Conservation (phyloP, 2,797 vertebrate species). For the Lates japonicus region DNA sequence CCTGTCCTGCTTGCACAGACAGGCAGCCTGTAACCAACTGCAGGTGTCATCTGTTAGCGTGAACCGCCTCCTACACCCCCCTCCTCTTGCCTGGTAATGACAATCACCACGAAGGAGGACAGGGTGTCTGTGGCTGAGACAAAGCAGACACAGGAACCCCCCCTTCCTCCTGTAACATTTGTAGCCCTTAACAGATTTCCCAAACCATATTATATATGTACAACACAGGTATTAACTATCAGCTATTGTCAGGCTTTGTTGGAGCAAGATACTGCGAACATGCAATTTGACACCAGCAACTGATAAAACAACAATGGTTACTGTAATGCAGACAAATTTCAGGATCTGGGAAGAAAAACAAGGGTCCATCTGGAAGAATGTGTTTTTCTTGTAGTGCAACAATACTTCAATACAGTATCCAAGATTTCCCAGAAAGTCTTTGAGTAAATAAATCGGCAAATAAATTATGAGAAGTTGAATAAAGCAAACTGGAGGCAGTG, state of each 20-base stretch:
- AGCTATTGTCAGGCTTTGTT: conserved; percentile 44
- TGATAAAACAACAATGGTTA: conserved; percentile 50
- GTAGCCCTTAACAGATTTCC: conserved; percentile 45
- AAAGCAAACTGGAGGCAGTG: not conserved
- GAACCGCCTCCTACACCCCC: conserved; percentile 1
- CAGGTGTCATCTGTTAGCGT: conserved; percentile 77
- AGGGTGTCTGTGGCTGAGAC: conserved; percentile 65
- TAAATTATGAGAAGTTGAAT: not conserved
- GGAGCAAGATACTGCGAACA: conserved; percentile 33
- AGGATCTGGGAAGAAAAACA: conserved; percentile 12
- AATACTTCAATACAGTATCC: too few species aligned
- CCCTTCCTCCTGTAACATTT: conserved; percentile 35
- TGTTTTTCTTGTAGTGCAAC: not conserved
- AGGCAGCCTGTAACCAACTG: conserved; percentile 61
- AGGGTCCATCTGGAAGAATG: conserved; percentile 12
- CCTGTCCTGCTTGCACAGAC: conserved; percentile 40
- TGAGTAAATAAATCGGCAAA: not conserved
- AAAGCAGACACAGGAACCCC: conserved; percentile 40
- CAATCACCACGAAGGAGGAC: conserved; percentile 58
- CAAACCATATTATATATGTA: conserved; percentile 29
- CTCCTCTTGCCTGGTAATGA: conserved; percentile 41
- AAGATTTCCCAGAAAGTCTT: not conserved
- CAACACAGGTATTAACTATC: conserved; percentile 42
- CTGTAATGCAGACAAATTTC: conserved; percentile 36
- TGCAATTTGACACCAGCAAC: conserved; percentile 54